Base-by-base conservation (phyloP, 2,888 invertebrate genomes). In the Nymphalis c-album region DNA sequence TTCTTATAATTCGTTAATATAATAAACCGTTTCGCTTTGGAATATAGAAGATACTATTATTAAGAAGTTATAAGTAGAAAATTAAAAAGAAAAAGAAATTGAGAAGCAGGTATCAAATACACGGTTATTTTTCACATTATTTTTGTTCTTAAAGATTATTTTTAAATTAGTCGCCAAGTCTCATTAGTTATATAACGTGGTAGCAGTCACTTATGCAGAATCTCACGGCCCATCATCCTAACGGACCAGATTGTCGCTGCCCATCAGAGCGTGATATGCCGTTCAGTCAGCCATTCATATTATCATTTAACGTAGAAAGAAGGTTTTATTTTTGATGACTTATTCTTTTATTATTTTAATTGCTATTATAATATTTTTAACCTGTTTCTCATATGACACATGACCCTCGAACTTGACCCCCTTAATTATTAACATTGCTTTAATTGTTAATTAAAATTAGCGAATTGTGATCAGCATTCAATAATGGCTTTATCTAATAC, bases 221-320 rank as follows among this genome's bases (percentile, higher is more conserved):
- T 71, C 71, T 69, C 71, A 71, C 69, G 71, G 63, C 48, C 59
- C 69, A 61, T 60, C 57, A 64, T 40, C 60, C 65, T 71, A 71
- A 71, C 71, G 71, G 71, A 22, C 20, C 60, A 63, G 59, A 31
- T 61, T 60, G 63, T 53, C 55, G 65, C 63, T 67, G 59, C 20
- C 45, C 71, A 64, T 35, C 69, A 61, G 69, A 71, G 66, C 71
- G 67, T 71, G 63, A 40, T 61, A 35, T 61, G 40, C 50, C 50
- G 62, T 61, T 65, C 60, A 46, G 47, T 53, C 60, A 60, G 65
- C 46, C 61, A 61, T 66, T 66, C 63, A 55, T 26, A 60, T 64
- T 31, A 59, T 62, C 18, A 40, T 55, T 40, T 40, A 35, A 18
- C 20, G 40, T 40, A 60, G 62, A 53, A 40, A 40, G 60, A 60